These are phyloP conservation scores for Diploptera punctata DNA, from an alignment of 2,888 invertebrate genomes.

Conservation along the genomic window DNA sequence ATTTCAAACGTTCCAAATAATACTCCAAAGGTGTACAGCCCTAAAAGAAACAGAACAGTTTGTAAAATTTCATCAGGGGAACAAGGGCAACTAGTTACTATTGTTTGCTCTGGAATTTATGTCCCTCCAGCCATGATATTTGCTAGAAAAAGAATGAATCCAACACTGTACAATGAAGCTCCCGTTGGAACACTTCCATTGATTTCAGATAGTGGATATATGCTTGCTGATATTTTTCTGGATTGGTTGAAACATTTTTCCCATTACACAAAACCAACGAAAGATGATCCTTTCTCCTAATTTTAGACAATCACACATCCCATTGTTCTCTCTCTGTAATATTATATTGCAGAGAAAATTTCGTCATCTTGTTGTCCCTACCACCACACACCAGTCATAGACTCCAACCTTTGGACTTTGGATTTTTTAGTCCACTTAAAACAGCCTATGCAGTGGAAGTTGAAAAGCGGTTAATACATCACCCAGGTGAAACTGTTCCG, in stretches of 20 bases:
- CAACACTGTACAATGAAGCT: not conserved
- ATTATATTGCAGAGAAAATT: not conserved
- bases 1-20: too few relatives aligned
- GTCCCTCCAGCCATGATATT: too few relatives aligned
- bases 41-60: too few relatives aligned
- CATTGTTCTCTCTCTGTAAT: too few relatives aligned
- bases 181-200: not conserved
- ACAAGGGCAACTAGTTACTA: not conserved
- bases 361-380: not conserved
- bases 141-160: too few relatives aligned
- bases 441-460: not conserved
- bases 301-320: too few relatives aligned
- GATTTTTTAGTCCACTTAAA: slow-evolving; percentile 6
- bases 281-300: too few relatives aligned
- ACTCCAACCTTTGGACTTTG: not conserved
- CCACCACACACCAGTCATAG: too few relatives aligned
- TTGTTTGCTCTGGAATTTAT: not conserved
- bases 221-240: not conserved
- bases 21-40: too few relatives aligned
- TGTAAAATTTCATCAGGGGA: too few relatives aligned
- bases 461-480: not conserved
- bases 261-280: too few relatives aligned
- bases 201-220: not conserved
- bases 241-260: too few relatives aligned
- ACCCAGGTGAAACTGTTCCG: not conserved